Percentiles rank a stretch among this genome's conserved stretches.
These are phyloP conservation scores for Drosophila saltans DNA, from an alignment of 1,140 invertebrate genomes.

Conservation along the genomic window DNA sequence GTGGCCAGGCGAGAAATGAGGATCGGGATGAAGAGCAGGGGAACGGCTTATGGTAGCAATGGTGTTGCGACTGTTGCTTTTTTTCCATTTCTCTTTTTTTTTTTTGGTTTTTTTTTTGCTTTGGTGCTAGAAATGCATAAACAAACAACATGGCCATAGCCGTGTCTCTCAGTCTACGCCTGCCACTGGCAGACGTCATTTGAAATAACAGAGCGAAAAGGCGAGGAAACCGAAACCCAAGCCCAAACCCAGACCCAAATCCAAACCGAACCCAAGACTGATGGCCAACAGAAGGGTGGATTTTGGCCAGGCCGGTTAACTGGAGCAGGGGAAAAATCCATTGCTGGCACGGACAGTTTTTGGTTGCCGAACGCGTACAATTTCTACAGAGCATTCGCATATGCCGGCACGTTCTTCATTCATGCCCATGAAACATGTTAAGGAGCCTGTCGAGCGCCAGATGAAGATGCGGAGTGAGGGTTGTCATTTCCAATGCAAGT, in stretches of 20 bases:
- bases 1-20: conserved; percentile 38
- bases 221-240: conserved; percentile 2
- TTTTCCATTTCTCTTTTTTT: too few relatives aligned
- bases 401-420: conserved; percentile 69
- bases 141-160: conserved; percentile 55
- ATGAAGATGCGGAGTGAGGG: conserved; percentile 24
- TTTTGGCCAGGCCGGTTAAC: not conserved
- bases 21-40: not conserved
- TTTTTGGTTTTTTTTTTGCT: conserved; percentile 4
- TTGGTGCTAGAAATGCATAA: conserved; percentile 65
- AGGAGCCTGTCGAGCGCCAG: conserved; percentile 38
- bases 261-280: conserved; percentile 1
- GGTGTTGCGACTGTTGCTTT: conserved; percentile 60
- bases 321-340: not conserved
- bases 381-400: conserved; percentile 27
- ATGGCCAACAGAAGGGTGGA: conserved; percentile 7
- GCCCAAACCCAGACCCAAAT: conserved; percentile 3
- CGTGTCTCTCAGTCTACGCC: conserved; percentile 19
- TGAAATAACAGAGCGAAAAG: conserved; percentile 45
- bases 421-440: conserved; percentile 73
- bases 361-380: conserved; percentile 47
- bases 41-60: not conserved
- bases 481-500: conserved; percentile 71
- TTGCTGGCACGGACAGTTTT: conserved; percentile 43
- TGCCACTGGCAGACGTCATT: conserved; percentile 40